Base-by-base conservation (phyloP, 2,113 vertebrate genomes). In the Otolemur garnettii region DNA sequence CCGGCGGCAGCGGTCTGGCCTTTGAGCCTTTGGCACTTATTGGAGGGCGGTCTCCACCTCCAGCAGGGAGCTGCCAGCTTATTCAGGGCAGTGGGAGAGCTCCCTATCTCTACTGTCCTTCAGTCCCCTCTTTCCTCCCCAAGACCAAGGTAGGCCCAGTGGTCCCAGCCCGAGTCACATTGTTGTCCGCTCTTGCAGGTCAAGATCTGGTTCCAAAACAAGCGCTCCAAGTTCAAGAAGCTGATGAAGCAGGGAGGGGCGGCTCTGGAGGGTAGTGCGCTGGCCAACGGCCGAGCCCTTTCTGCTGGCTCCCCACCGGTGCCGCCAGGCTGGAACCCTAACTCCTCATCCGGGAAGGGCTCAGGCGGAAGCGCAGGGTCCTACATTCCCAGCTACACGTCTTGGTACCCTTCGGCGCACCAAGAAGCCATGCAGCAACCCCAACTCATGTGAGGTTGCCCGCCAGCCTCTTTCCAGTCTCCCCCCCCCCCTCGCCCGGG, bases 401-500 rank as follows among this genome's bases (percentile, higher is more conserved):
- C 99, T 38, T 99, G 99, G 99, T 99, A 99, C 86, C 99, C 99
- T 81, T 99, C 99, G 89, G 98, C 99, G 79, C 99, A 99, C 98
- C 99, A 99, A 99, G 99, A 99, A 99, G 99, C 99, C 99, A 99
- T 99, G 99, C 99, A 99, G 98, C 99, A 99, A 98, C 99, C 99
- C 80, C 99, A 99, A 82, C 99, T 99, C 96, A 99, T 99, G 99
- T 99, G 99, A 99, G 90, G 98, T 93, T 95, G 97, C 95, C 97
- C 38, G 90, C 78, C 59, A 2, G 26, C 71, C 97, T 96, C 97
- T 64, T 88, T 85, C 84, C 81, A 42, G 5, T 69, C 79, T 93
- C 83, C 83, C 89, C 79, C 77, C 77, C 2, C 38, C 38, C 38
- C 38, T 38, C n/a, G 81, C 35, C 94, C 19, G 64, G 91, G 97